Conservation (phyloP, 2,797 vertebrate species). For the Sciaenops ocellatus region DNA sequence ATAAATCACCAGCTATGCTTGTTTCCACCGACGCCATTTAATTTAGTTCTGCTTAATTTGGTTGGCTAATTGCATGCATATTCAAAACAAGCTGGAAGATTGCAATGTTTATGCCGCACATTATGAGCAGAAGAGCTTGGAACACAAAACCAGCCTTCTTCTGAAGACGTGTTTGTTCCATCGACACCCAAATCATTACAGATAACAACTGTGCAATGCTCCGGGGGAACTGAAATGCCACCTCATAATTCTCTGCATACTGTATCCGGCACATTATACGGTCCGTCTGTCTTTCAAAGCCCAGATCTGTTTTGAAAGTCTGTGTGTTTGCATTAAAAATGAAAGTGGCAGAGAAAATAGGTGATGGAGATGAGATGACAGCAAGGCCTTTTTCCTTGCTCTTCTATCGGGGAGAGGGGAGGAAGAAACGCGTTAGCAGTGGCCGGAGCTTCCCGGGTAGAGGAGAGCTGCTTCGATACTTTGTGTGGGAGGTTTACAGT, state of each 20-base stretch:
- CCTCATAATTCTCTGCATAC: conserved; percentile 51
- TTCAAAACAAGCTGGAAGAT: conserved; percentile 78
- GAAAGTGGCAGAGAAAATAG: conserved; percentile 45
- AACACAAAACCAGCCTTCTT: conserved; percentile 55
- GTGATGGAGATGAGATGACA: conserved; percentile 61
- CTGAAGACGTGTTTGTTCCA: conserved; percentile 54
- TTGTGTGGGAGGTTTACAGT: conserved; percentile 40
- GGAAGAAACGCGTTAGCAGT: conserved; percentile 42
- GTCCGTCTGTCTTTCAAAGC: conserved; percentile 46
- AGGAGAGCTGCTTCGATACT: conserved; percentile 30
- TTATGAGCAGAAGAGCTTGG: conserved; percentile 54
- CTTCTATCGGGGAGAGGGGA: conserved; percentile 29
- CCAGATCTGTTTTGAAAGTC: conserved; percentile 46
- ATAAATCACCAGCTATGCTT: conserved; percentile 76
- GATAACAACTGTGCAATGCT: conserved; percentile 66
- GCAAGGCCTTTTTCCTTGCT: conserved; percentile 19
- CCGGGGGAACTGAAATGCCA: conserved; percentile 66
- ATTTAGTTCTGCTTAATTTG: conserved; percentile 82
- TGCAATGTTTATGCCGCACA: conserved; percentile 66
- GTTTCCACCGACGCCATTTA: conserved; percentile 76
- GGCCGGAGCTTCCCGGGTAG: conserved; percentile 41
- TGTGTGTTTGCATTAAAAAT: conserved; percentile 39
- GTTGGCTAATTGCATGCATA: conserved; percentile 80
- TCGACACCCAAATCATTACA: conserved; percentile 60
- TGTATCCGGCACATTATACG: conserved; percentile 58